Conservation (phyloP, 2,113 vertebrate genomes). For the Panurus biarmicus region DNA sequence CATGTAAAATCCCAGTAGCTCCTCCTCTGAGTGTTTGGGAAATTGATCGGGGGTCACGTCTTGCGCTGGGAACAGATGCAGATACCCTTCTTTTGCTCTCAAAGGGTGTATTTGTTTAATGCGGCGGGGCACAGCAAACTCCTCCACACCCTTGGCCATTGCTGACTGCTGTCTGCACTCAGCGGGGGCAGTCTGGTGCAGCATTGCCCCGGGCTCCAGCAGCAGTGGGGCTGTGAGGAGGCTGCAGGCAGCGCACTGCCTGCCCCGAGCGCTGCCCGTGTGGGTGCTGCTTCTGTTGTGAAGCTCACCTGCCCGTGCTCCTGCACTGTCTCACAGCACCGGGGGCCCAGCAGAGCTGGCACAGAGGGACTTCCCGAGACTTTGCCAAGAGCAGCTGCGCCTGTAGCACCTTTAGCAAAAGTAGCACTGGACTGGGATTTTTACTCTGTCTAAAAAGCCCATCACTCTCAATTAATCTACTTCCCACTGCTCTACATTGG, state of each 20-base stretch:
- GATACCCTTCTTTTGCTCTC: not conserved
- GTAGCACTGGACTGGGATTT: not conserved
- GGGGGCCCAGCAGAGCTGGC: not conserved
- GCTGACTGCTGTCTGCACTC: not conserved
- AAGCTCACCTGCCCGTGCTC: not conserved
- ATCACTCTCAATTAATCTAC: not conserved
- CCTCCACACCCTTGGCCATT: rapidly evolving
- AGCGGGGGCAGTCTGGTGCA: not conserved
- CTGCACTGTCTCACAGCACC: not conserved
- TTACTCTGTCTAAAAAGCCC: not conserved
- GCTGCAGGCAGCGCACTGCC: not conserved
- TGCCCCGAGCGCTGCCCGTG: not conserved
- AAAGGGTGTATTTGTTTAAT: not conserved
- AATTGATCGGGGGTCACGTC: not conserved
- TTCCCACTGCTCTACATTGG: not conserved
- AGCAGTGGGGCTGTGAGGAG: not conserved
- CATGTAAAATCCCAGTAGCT: not conserved
- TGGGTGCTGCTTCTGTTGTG: not conserved
- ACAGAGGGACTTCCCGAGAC: not conserved
- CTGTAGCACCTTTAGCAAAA: not conserved
- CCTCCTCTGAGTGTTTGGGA: not conserved
- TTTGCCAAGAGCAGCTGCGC: not conserved
- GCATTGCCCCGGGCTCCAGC: not conserved
- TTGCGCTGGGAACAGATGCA: not conserved
- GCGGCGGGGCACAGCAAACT: no score